Evolutionary conservation across 2,888 invertebrate genomes (phyloP).

Genomic region (Harmothoe impar): DNA sequence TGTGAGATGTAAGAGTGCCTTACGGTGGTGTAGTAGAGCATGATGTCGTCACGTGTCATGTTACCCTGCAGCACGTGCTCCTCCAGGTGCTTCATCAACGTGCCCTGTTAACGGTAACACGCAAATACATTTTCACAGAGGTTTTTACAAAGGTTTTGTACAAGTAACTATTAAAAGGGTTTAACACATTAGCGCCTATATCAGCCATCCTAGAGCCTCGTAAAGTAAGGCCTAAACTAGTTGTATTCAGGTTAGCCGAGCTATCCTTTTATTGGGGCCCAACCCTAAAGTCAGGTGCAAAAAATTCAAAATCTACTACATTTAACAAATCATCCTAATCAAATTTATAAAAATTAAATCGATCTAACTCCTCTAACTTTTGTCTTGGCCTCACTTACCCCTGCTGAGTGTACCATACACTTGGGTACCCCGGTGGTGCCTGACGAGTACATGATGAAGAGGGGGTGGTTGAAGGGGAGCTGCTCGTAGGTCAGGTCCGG

Average conservation of each 20-base stretch:
- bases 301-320: too few relatives aligned
- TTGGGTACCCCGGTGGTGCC: constrained; percentile 87
- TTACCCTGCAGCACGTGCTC: constrained; percentile 86
- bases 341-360: too few relatives aligned
- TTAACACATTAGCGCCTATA: too few relatives aligned
- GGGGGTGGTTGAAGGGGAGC: constrained; percentile 86
- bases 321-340: too few relatives aligned
- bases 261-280: too few relatives aligned
- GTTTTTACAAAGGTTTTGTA: too few relatives aligned
- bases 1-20: constrained; percentile 71
- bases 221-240: too few relatives aligned
- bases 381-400: constrained; percentile 85
- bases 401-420: constrained; percentile 86
- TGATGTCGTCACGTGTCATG: constrained; percentile 84
- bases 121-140: neutral
- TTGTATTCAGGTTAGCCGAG: too few relatives aligned
- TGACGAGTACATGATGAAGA: constrained; percentile 86
- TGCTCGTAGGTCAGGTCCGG: constrained; percentile 83
- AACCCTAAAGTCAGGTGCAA: too few relatives aligned
- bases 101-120: constrained; percentile 85
- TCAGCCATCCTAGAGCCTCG: neutral
- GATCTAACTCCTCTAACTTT: too few relatives aligned
- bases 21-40: constrained; percentile 86
- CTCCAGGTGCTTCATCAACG: constrained; percentile 85
- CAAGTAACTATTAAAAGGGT: too few relatives aligned